Percentiles rank a stretch among this genome's conserved stretches.
Conservation (phyloP, 2,797 vertebrate genomes). For the Meriones psammophilus region DNA sequence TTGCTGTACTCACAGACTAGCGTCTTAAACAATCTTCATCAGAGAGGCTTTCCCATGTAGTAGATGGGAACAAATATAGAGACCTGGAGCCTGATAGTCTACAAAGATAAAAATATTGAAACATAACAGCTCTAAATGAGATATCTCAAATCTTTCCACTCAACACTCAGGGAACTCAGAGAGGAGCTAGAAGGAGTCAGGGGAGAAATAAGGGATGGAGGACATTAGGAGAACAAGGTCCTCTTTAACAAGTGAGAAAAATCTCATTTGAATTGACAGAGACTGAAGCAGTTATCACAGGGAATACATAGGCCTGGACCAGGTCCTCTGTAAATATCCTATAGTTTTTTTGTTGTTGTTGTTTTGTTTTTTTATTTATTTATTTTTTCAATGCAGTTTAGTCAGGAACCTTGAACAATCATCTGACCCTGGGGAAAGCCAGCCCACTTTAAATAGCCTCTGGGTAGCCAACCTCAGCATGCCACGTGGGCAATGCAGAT, state of each 20-base stretch:
- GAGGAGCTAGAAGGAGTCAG: background rate
- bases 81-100: background rate
- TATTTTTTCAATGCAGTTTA: no score
- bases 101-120: background rate
- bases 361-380: no score
- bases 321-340: background rate
- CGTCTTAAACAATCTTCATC: background rate
- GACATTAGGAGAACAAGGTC: background rate
- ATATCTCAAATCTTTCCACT: background rate
- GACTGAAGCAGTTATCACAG: background rate
- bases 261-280: background rate
- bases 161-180: background rate
- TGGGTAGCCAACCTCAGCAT: no score
- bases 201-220: background rate
- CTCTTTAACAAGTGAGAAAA: background rate
- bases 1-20: background rate
- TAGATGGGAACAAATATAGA: background rate
- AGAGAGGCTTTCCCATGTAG: background rate
- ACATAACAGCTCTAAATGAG: background rate
- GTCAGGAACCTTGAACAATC: no score
- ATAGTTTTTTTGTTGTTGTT: no score
- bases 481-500: no score
- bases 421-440: no score
- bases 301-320: background rate
- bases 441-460: no score